These are phyloP conservation scores for Heliconius himera DNA, from an alignment of 1,140 invertebrate species.

Conservation along the genomic window DNA sequence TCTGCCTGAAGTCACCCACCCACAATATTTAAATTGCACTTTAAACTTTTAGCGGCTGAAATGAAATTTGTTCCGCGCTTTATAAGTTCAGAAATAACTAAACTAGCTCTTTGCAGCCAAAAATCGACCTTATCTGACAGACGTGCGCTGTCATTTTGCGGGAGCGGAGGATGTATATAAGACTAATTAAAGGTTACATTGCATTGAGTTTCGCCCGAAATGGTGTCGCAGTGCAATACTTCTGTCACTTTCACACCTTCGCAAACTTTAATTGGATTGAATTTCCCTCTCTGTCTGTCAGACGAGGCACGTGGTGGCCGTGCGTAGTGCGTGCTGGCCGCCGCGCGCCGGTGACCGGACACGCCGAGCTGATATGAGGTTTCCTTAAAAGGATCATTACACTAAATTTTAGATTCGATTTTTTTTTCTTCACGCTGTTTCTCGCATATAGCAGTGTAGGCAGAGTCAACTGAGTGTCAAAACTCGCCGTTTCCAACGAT, in stretches of 20 bases:
- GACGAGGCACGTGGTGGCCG: conserved; percentile 22
- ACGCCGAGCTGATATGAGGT: conserved; percentile 18
- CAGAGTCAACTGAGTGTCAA: no score
- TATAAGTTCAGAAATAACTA: conserved; percentile 67
- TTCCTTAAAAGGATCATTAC: conserved; percentile 19
- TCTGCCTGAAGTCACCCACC: conserved; percentile 37
- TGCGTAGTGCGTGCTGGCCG: conserved; percentile 22
- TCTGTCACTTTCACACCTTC: conserved; percentile 42
- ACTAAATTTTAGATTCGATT: background rate
- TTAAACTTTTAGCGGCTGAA: conserved; percentile 74
- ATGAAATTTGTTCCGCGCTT: conserved; percentile 74
- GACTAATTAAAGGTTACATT: conserved; percentile 38
- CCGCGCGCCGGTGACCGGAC: background rate
- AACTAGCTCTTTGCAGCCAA: background rate
- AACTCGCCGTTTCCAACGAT: no score
- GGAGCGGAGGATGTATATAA: conserved; percentile 23
- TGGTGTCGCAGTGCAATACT: conserved; percentile 62
- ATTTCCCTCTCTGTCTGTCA: conserved; percentile 44
- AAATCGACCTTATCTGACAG: conserved; percentile 39
- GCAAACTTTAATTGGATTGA: background rate
- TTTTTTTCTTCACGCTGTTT: no score
- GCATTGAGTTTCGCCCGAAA: conserved; percentile 62
- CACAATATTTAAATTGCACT: conserved; percentile 74
- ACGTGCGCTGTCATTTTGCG: background rate
- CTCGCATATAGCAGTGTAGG: no score